phyloP scores from a whole-genome alignment of 2,797 vertebrate genomes.

The Xenentodon cancila region DNA sequence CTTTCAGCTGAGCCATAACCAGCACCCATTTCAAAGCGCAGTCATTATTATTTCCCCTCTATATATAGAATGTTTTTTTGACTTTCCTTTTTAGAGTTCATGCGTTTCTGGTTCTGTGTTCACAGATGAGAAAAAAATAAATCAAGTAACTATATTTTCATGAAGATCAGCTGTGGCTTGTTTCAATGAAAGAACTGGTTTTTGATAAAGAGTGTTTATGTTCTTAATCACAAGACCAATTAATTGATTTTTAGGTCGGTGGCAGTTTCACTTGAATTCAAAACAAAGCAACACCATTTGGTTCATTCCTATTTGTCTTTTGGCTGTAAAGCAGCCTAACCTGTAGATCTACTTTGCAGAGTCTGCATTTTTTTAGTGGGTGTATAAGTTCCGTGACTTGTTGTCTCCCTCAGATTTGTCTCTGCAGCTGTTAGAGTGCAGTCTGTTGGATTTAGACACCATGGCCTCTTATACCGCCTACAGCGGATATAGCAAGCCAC shows the following conservation, averaged over 20 bases:
- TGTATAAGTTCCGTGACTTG: constrained; percentile 71
- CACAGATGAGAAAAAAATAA: not conserved
- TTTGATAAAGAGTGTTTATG: not conserved
- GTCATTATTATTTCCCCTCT: too few species aligned
- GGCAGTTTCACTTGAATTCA: constrained; percentile 24
- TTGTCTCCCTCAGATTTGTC: constrained; percentile 50
- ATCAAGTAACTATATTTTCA: not conserved
- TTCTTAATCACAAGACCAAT: constrained; percentile 1
- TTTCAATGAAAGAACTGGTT: not conserved
- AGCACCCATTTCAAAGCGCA: not conserved
- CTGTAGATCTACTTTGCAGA: constrained; percentile 76
- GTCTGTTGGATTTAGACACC: not conserved
- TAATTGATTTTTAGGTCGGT: not conserved
- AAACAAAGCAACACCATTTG: constrained; percentile 49
- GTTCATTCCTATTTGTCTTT: constrained; percentile 31
- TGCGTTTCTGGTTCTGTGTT: not conserved
- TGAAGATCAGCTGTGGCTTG: constrained; percentile 6
- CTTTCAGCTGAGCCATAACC: not conserved
- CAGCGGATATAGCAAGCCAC: constrained; percentile 74
- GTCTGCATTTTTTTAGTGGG: constrained; percentile 70
- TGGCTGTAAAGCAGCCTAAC: constrained; percentile 68
- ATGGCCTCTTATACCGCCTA: constrained; percentile 76
- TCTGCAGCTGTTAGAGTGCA: constrained; percentile 21
- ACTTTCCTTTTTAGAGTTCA: not conserved
- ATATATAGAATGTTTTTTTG: not conserved